Evolutionary conservation across 2,888 invertebrate species (phyloP).

Genomic region (Epinotia ramella): DNA sequence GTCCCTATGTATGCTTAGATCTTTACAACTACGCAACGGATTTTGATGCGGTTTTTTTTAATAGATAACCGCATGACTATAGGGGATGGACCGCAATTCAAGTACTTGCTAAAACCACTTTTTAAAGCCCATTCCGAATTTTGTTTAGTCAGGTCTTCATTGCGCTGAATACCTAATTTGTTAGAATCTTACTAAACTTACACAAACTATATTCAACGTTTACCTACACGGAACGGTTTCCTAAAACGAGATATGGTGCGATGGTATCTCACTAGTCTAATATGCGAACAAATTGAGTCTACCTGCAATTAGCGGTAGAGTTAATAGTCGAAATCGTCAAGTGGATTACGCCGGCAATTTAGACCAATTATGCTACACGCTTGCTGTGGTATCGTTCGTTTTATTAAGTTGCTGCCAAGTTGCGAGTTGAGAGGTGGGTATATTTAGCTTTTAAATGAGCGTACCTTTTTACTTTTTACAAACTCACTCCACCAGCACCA

Average conservation of each 20-base stretch:
- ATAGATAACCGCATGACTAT: too few species aligned
- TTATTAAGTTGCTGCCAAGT: conserved; percentile 37
- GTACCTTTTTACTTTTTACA: not conserved
- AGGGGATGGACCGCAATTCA: too few species aligned
- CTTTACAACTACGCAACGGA: too few species aligned
- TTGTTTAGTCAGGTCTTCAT: too few species aligned
- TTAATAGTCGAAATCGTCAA: conserved; percentile 49
- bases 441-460: conserved; percentile 8
- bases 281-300: conserved; percentile 49
- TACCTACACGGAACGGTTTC: conserved; percentile 33
- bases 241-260: conserved; percentile 34
- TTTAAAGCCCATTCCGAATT: too few species aligned
- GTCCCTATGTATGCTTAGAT: too few species aligned
- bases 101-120: too few species aligned
- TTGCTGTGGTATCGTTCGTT: conserved; percentile 41
- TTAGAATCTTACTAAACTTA: not conserved
- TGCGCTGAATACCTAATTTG: not conserved
- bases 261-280: conserved; percentile 44
- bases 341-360: conserved; percentile 49
- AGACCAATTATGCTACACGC: conserved; percentile 42
- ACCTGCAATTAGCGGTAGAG: conserved; percentile 47
- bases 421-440: conserved; percentile 14
- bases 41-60: too few species aligned
- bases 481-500: not conserved
- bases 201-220: not conserved